Evolutionary conservation across 2,888 invertebrate genomes (phyloP), one percentile per base, ranked within the genome.

Genomic region (Schizaphis graminum): DNA sequence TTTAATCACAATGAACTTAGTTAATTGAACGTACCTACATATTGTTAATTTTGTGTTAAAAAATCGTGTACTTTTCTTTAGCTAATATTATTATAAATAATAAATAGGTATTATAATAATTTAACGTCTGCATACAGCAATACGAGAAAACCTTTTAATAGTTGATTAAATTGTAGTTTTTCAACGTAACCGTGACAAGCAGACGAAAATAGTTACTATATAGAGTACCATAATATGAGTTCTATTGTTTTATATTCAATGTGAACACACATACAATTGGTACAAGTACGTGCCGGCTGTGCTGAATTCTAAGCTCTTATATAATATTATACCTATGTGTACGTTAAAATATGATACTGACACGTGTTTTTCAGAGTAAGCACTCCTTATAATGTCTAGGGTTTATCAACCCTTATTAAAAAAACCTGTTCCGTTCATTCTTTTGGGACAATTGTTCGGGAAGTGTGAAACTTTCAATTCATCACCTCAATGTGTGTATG

Each of bases 171-270:
- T 4, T 67, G 67, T 67, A 16, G 16, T n/a, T 67, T 67, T 67
- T 67, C n/a, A n/a, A 67, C 35, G 16, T 35, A 35, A 35, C 16
- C 67, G 35, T 0, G 67, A 35, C 16, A 35, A 67, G 1, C 35
- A 67, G 35, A 67, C n/a, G 16, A 35, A 67, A 67, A 35, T 67
- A 67, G 61, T 67, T 67, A 67, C 61, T 67, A 13, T n/a, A 28
- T 67, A 67, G 57, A 26, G 7, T 61, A 61, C 28, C 11, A 61
- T 67, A 67, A n/a, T 67, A 21, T 35, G 57, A 24, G 16, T 28
- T 41, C n/a, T 86, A 91, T 86, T 92, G 91, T 86, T 92, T 92
- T 92, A 92, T 24, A 49, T 49, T 92, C 44, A 86, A 92, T 44
- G n/a, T 28, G 1, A 91, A 84, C 53, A 84, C 53, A n/a, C n/a